Conservation (phyloP, 1,140 invertebrate genomes). For the Melanaphis sacchari region DNA sequence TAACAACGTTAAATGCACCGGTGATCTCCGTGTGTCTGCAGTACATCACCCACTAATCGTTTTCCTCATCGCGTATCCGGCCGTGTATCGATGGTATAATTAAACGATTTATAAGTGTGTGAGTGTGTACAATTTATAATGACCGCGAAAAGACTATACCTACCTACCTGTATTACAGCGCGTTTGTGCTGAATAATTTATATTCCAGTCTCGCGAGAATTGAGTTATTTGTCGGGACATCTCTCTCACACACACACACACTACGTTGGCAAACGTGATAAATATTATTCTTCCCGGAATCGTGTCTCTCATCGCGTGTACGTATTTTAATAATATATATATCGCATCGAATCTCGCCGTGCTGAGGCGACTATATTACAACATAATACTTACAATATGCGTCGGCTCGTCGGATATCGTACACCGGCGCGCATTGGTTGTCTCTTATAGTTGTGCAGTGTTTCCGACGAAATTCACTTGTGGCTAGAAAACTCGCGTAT, state of each 20-base stretch:
- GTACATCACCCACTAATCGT: background rate
- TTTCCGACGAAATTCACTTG: background rate
- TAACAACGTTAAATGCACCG: background rate
- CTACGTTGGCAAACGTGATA: background rate
- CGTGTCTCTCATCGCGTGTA: conserved; percentile 2
- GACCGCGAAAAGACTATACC: background rate
- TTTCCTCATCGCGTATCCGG: background rate
- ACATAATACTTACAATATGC: background rate
- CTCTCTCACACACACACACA: background rate
- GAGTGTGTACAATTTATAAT: background rate
- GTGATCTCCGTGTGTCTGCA: background rate
- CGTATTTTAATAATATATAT: background rate
- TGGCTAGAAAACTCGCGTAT: background rate
- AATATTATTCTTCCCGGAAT: background rate
- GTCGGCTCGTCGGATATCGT: background rate
- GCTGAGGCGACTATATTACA: background rate
- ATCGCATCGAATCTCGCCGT: background rate
- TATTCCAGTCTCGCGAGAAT: background rate
- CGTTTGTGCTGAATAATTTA: conserved; percentile 5
- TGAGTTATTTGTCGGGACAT: conserved; percentile 9
- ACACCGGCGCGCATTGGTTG: background rate
- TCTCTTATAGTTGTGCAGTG: too few species aligned
- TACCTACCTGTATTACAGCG: too few species aligned
- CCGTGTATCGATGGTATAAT: background rate
- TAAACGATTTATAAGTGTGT: background rate